Evolutionary conservation across 2,113 vertebrate genomes (phyloP), one percentile per base, ranked within the genome.

Genomic region (Circaetus cinerascens): DNA sequence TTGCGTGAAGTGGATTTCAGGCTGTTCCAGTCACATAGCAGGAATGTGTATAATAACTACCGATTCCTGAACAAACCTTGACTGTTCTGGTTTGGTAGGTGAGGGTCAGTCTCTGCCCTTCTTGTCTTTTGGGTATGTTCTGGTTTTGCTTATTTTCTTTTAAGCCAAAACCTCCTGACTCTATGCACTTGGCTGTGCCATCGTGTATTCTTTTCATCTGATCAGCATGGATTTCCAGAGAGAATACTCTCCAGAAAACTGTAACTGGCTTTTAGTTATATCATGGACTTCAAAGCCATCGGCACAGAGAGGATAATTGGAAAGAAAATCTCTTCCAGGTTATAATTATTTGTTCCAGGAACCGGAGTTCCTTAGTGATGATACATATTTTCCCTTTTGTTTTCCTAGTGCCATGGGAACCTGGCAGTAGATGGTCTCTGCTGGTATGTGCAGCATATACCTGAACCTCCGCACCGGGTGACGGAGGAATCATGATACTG

Each of bases 251-350:
- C 53, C 57, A 73, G 73, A 81, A 82, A 27, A 60, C 62, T 25
- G 46, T 43, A 90, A 63, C 77, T 86, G 78, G 64, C 56, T 57
- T 91, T 74, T 75, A 56, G n/a, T 77, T 93, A 12, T 36, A 62
- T 82, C 85, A 21, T 10, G 45, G 41, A 86, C 89, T 94, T 95
- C 79, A 78, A 91, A 85, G 90, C 21, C 11, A 59, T 81, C 12
- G 1, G 55, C 66, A 43, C 74, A 92, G 79, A 76, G 53, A 41
- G 41, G 79, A 74, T 82, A 74, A 86, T 71, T 64, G 83, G 60
- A 78, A 88, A 90, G 64, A 57, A 72, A 83, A 80, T 77, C 63
- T 41, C 77, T 90, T 84, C 72, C 72, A 76, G 60, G 41, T 85
- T 76, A 29, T 87, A 90, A 87, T 87, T 84, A 43, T 36, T 86